These are phyloP conservation scores for Dicycla oo DNA, from an alignment of 2,888 invertebrate genomes.

Conservation along the genomic window DNA sequence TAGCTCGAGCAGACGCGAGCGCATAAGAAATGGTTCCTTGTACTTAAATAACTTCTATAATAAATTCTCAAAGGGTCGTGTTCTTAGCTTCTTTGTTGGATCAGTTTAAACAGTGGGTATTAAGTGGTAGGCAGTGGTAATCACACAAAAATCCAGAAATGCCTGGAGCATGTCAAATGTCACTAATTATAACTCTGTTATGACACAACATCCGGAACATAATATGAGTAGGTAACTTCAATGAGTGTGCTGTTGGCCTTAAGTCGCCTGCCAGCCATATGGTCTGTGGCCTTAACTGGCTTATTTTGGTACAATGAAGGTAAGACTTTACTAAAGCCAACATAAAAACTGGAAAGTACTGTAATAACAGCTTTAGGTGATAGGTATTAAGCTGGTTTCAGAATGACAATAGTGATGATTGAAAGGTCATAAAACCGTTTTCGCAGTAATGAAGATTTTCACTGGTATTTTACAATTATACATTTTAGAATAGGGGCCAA, in stretches of 20 bases:
- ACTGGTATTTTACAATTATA: too few relatives aligned
- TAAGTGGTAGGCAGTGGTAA: too few relatives aligned
- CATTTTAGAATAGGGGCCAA: too few relatives aligned
- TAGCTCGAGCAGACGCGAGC: background rate
- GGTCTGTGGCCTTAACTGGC: slow-evolving; percentile 46
- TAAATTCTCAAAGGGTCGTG: background rate
- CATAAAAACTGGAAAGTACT: background rate
- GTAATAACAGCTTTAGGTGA: background rate
- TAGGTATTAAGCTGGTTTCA: slow-evolving; percentile 6
- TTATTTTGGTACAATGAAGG: slow-evolving; percentile 46
- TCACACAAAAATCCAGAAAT: background rate
- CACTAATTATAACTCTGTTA: background rate
- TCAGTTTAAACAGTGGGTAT: too few relatives aligned
- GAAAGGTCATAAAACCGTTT: background rate
- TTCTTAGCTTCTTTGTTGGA: background rate
- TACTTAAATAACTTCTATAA: background rate
- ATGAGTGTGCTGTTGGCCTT: slow-evolving; percentile 18
- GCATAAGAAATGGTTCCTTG: too few relatives aligned
- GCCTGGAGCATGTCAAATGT: too few relatives aligned
- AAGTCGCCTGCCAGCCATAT: slow-evolving; percentile 52
- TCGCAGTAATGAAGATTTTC: background rate
- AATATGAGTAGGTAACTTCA: slow-evolving; percentile 15
- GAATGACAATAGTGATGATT: background rate
- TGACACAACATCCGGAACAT: slow-evolving; percentile 27
- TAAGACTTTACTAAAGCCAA: slow-evolving; percentile 3